Conservation (phyloP, 1,140 invertebrate species). For the Frieseomelitta varia region DNA sequence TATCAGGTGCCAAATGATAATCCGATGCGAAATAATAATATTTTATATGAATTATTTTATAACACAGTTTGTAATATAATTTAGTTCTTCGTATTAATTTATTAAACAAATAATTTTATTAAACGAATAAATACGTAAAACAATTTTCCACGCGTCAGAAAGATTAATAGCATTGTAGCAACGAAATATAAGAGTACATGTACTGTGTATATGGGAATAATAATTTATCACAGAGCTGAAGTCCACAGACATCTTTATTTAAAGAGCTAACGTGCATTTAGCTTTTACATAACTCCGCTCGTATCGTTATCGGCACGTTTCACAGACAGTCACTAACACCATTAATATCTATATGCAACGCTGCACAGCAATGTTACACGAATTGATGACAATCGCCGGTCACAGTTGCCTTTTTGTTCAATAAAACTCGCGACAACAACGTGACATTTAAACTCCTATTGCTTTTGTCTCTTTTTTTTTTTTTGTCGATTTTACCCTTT, state of each 20-base stretch:
- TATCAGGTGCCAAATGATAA: no score
- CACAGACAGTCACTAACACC: conserved; percentile 9
- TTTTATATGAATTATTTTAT: neutral
- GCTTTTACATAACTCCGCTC: conserved; percentile 27
- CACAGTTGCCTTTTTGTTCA: neutral
- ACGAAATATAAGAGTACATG: neutral
- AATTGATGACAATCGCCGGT: no score
- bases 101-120: neutral
- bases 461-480: no score
- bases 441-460: neutral
- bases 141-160: neutral
- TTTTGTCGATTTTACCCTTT: neutral
- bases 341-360: neutral
- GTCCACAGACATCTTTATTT: conserved; percentile 36
- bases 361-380: neutral
- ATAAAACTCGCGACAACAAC: neutral
- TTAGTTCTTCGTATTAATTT: neutral
- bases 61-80: neutral
- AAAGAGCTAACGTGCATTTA: conserved; percentile 14
- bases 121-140: no score
- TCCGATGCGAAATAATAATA: no score
- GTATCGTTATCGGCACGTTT: neutral
- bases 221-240: neutral
- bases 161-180: neutral
- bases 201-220: neutral